Evolutionary conservation across 2,888 invertebrate species (phyloP).

Genomic region (Crocallis elinguaria): DNA sequence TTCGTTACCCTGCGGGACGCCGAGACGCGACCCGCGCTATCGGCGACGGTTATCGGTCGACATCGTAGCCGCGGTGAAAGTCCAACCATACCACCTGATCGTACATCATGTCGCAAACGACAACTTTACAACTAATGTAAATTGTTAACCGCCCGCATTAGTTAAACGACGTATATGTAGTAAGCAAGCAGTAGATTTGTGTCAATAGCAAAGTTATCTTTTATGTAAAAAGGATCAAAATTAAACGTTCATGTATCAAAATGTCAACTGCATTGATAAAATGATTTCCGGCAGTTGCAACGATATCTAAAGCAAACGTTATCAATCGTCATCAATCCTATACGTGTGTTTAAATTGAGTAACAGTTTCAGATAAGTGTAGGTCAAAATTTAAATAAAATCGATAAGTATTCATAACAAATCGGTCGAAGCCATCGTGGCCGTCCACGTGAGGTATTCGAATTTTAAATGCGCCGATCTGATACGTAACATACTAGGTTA

Average conservation of each 20-base stretch:
- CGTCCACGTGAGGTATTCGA: conserved; percentile 50
- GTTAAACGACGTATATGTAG: neutral
- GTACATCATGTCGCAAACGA: conserved; percentile 17
- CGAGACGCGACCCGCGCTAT: conserved; percentile 55
- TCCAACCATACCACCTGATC: conserved; percentile 51
- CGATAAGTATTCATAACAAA: conserved; percentile 13
- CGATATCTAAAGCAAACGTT: conserved; percentile 12
- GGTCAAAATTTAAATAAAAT: conserved; percentile 48
- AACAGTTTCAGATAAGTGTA: conserved; percentile 39
- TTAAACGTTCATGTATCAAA: neutral
- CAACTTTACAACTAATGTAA: neutral
- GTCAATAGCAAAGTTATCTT: neutral
- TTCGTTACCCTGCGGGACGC: conserved; percentile 64
- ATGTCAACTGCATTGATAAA: conserved; percentile 5
- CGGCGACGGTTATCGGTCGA: conserved; percentile 64
- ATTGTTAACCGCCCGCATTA: neutral
- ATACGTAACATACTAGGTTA: conserved; percentile 29
- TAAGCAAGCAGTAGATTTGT: neutral
- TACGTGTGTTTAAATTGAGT: conserved; percentile 24
- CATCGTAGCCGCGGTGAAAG: conserved; percentile 52
- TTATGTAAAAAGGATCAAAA: neutral
- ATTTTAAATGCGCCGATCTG: conserved; percentile 46
- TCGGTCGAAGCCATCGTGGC: conserved; percentile 40
- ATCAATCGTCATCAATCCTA: conserved; percentile 4
- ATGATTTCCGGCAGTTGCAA: conserved; percentile 8